Evolutionary conservation across 1,140 invertebrate species (phyloP).

Genomic region (Antheraea mylitta): DNA sequence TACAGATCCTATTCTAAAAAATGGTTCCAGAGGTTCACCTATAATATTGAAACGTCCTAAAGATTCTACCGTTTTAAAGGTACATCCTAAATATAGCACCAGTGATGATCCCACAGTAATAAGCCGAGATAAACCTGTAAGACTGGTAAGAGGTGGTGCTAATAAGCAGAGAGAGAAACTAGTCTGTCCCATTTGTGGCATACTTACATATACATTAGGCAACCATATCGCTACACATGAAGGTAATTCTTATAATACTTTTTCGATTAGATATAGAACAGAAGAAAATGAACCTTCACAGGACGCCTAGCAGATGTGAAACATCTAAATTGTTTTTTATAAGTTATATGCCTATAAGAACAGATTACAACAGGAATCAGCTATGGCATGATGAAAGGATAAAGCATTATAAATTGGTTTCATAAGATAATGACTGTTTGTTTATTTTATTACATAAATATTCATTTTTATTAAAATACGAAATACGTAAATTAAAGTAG

Average conservation of each 20-base stretch:
- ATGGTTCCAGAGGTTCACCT: conserved; percentile 60
- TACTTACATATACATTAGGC: conserved; percentile 66
- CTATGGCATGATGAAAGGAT: no score
- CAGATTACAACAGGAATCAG: no score
- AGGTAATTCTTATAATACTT: conserved; percentile 42
- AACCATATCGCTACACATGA: conserved; percentile 72
- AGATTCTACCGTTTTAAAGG: conserved; percentile 62
- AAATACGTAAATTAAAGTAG: no score
- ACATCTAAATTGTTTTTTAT: no score
- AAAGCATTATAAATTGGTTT: no score
- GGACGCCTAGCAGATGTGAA: no score
- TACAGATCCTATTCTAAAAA: conserved; percentile 64
- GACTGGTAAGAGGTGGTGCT: conserved; percentile 34
- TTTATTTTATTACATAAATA: no score
- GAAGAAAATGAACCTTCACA: no score
- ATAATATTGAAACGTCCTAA: conserved; percentile 65
- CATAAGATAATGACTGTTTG: no score
- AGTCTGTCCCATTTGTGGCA: conserved; percentile 72
- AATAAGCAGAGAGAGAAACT: conserved; percentile 66
- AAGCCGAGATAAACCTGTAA: conserved; percentile 33
- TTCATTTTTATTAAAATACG: no score
- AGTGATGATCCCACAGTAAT: conserved; percentile 24
- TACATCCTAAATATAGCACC: conserved; percentile 47
- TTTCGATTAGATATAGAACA: no score
- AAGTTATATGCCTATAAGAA: no score